Percentiles rank a stretch among this genome's conserved stretches.
These are phyloP conservation scores for Trissolcus brochymenae DNA, from an alignment of 2,888 invertebrate genomes.

Conservation along the genomic window DNA sequence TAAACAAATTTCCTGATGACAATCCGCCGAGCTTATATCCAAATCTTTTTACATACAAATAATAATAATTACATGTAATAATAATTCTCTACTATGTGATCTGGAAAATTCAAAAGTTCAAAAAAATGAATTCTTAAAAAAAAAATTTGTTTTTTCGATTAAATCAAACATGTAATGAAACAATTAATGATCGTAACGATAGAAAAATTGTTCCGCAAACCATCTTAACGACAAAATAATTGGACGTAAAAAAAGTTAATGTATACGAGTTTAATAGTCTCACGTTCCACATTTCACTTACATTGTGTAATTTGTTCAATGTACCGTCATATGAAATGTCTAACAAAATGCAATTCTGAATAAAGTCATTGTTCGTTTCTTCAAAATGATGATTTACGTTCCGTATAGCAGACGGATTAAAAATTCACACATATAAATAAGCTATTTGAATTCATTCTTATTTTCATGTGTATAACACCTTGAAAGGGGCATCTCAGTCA, in stretches of 20 bases:
- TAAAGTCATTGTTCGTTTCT: slow-evolving; percentile 39
- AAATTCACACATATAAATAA: slow-evolving; percentile 42
- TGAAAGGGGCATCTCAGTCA: slow-evolving; percentile 38
- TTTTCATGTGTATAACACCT: slow-evolving; percentile 48
- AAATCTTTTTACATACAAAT: no score
- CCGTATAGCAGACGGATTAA: slow-evolving; percentile 10
- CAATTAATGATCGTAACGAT: no score
- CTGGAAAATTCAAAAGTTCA: no score
- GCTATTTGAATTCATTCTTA: slow-evolving; percentile 44
- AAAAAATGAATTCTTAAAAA: no score
- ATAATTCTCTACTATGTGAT: no score
- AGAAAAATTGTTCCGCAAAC: no score
- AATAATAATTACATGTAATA: no score
- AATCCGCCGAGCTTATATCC: no score
- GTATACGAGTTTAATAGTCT: slow-evolving; percentile 37
- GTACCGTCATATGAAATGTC: slow-evolving; percentile 17
- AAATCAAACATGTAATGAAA: no score
- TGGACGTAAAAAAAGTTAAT: slow-evolving; percentile 13
- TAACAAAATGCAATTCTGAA: slow-evolving; percentile 9
- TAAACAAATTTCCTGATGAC: no score
- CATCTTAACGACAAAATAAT: slow-evolving; percentile 18
- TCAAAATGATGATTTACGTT: slow-evolving; percentile 28
- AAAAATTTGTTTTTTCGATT: no score
- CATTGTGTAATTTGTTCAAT: slow-evolving; percentile 29
- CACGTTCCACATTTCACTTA: slow-evolving; percentile 36